Base-by-base conservation (phyloP, 2,888 invertebrate genomes). In the Uloborus plumipes region DNA sequence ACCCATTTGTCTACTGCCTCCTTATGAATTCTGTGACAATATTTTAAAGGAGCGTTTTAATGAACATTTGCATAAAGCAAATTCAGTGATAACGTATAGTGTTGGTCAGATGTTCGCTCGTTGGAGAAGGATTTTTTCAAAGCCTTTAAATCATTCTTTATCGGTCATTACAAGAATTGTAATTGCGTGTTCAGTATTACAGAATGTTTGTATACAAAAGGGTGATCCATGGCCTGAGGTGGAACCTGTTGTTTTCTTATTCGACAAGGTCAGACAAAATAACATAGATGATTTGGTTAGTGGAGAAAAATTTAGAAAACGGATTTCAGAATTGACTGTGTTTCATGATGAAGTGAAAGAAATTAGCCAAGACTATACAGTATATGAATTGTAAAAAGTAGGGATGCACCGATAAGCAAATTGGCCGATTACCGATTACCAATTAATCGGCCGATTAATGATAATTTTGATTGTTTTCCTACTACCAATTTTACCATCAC, bases 51-150 rank as follows among this genome's bases (percentile, higher is more conserved):
- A 66, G 51, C n/a, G 18, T 13, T 66, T 66, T 22, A 66, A 66
- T 66, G 16, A 50, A 11, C 9, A 9, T 26, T 51, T 51, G 9
- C 7, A 51, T 2, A 51, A 66, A 51, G 51, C 26, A 3, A 20
- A 66, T 66, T 66, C 51, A 4, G 51, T 66, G 2, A 16, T 22
- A n/a, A 66, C 16, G 15, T 51, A 51, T 11, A 66, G 66, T 51
- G 26, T 66, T 26, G 66, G 66, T 15, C 66, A 66, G 49, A 51
- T 66, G 66, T 51, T 51, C 51, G 66, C 50, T 1, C 13, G 66
- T 11, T 66, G 66, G 66, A 66, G 51, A n/a, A 31, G 51, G 16
- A 22, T 66, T 9, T 66, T 66, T 51, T 66, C 66, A 22, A 66
- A 66, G 15, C 66, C 66, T 16, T 49, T 66, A 18, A 66, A 51